Base-by-base conservation (phyloP, 2,113 vertebrate genomes). In the Spea bombifrons region DNA sequence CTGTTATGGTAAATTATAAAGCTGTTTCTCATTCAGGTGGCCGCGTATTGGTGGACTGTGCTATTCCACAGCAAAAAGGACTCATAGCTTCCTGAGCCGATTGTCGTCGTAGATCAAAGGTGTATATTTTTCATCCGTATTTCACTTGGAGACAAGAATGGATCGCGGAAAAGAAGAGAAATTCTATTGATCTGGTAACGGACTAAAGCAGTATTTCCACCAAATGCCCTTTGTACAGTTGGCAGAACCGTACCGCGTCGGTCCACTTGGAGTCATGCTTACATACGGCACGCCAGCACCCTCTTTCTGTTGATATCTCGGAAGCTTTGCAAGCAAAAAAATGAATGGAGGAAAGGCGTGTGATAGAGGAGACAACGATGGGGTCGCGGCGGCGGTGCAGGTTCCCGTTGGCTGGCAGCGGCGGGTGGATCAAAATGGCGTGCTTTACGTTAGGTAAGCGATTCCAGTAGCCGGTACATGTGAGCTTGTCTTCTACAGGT, bases 321-420 rank as follows among this genome's bases (percentile, higher is more conserved):
- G 90, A 92, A 92, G 90, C 91, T 91, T 88, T 92, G 92, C 94
- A 94, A 90, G 91, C 93, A 91, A 92, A 95, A 95, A 94, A 93
- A 99, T 99, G 97, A 99, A 98, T 95, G 97, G 97, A 90, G 96
- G 94, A 92, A 98, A 97, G 90, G 96, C 96, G 86, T 95, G 92
- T 91, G 96, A 97, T 85, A 90, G 91, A 89, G 96, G 93, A 88
- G 94, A 95, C 82, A 91, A 91, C 83, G 92, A 96, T 85, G 90
- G 95, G 88, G 94, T 89, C 84, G 90, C 90, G 84, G 86, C 89
- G 85, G 92, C 95, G 87, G 92, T 96, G 82, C 97, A 97, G 92
- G 97, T 99, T 86, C 97, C 97, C 83, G 96, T 99, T 86, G 97
- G 97, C 84, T 99, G 97, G 97, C 95, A 96, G 88, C 94, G 97